Evolutionary conservation across 2,888 invertebrate genomes (phyloP).

Genomic region (Ectobius pallidus): DNA sequence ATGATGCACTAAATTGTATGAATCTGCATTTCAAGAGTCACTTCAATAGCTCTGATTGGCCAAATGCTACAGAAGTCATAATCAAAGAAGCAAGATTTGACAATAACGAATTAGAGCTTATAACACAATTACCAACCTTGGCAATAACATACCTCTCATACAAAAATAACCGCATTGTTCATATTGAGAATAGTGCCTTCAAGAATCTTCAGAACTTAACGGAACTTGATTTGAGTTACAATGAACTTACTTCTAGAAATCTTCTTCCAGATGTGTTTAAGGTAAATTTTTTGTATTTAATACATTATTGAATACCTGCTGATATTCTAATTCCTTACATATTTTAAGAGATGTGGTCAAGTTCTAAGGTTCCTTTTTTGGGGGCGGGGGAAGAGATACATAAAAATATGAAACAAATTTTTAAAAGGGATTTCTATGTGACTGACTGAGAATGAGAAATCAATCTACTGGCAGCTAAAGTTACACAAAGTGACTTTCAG

Average conservation of each 20-base stretch:
- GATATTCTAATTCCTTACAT: too few relatives aligned
- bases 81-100: constrained; percentile 54
- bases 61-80: constrained; percentile 37
- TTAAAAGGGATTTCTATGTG: too few relatives aligned
- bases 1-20: constrained; percentile 56
- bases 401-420: too few relatives aligned
- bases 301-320: too few relatives aligned
- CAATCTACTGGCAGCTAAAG: too few relatives aligned
- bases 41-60: constrained; percentile 64
- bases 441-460: too few relatives aligned
- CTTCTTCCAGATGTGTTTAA: constrained; percentile 70
- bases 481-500: too few relatives aligned
- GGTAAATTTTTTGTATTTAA: too few relatives aligned
- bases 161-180: constrained; percentile 66
- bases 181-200: constrained; percentile 68
- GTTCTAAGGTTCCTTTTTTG: too few relatives aligned
- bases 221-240: constrained; percentile 72
- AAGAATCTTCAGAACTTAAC: constrained; percentile 65
- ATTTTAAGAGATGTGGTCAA: too few relatives aligned
- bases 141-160: constrained; percentile 64
- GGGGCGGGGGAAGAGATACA: too few relatives aligned
- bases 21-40: constrained; percentile 57
- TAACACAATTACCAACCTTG: constrained; percentile 61
- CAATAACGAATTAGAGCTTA: constrained; percentile 56
- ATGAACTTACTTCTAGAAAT: constrained; percentile 64